Evolutionary conservation across 2,888 invertebrate genomes (phyloP).

Genomic region (Loripinus fragilis): DNA sequence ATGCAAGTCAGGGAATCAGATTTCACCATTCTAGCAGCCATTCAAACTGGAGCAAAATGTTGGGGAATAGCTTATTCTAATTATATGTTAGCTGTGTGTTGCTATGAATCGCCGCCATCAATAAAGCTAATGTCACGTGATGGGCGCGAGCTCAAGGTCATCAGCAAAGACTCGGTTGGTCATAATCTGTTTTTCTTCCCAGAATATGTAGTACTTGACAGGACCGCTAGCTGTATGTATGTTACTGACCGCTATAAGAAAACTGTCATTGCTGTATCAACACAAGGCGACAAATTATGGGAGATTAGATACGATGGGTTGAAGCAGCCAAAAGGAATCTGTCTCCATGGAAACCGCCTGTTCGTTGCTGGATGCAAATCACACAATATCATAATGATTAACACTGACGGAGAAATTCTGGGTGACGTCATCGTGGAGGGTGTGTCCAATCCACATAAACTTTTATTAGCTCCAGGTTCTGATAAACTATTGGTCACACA

Average conservation of each 20-base stretch:
- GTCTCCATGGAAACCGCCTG: constrained; percentile 62
- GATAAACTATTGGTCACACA: constrained; percentile 60
- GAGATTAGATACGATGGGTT: constrained; percentile 59
- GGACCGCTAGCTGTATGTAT: constrained; percentile 57
- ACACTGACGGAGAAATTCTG: constrained; percentile 61
- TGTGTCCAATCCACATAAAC: constrained; percentile 59
- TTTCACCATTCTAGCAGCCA: constrained; percentile 53
- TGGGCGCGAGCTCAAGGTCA: constrained; percentile 62
- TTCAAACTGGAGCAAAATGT: constrained; percentile 66
- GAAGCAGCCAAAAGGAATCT: constrained; percentile 61
- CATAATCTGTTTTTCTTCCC: constrained; percentile 67
- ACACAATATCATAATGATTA: constrained; percentile 59
- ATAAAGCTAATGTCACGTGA: constrained; percentile 66
- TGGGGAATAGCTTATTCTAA: constrained; percentile 64
- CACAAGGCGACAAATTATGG: constrained; percentile 65
- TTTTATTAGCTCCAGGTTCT: constrained; percentile 50
- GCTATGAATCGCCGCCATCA: constrained; percentile 63
- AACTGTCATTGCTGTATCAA: constrained; percentile 60
- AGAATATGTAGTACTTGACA: constrained; percentile 62
- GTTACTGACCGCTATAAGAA: constrained; percentile 66
- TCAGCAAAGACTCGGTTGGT: constrained; percentile 60
- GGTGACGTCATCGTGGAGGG: constrained; percentile 62
- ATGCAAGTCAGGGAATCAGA: constrained; percentile 59
- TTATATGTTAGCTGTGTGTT: constrained; percentile 62
- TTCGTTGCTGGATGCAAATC: constrained; percentile 64